Conservation (phyloP, 2,113 vertebrate species). For the Pseudorectes ferrugineus region DNA sequence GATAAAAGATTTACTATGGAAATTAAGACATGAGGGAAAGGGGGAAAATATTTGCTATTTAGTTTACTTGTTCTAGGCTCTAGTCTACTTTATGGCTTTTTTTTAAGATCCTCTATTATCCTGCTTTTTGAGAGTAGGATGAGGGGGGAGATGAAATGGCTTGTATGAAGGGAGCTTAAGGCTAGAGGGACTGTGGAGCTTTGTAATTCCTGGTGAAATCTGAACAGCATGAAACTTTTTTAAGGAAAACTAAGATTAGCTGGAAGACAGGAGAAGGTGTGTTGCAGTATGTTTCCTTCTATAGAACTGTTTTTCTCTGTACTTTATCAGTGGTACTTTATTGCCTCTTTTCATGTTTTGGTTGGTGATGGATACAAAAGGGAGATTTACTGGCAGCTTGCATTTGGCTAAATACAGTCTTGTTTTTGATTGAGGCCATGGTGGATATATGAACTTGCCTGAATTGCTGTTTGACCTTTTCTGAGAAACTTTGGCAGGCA, state of each 20-base stretch:
- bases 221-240: background rate
- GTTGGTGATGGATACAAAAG: background rate
- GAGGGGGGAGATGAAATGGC: background rate
- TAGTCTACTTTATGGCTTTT: background rate
- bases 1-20: background rate
- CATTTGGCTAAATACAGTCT: background rate
- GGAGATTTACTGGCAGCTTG: background rate
- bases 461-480: constrained; percentile 46
- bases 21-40: background rate
- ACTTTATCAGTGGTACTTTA: background rate
- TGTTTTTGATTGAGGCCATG: background rate
- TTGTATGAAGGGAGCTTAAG: background rate
- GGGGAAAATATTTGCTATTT: background rate
- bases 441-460: constrained; percentile 23
- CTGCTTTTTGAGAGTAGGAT: background rate
- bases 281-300: background rate
- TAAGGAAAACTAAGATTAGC: background rate
- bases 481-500: constrained; percentile 35
- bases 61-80: background rate
- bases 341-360: background rate
- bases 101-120: background rate
- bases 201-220: background rate
- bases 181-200: background rate
- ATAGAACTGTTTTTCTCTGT: background rate
- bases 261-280: background rate